Evolutionary conservation across 2,113 vertebrate species (phyloP).

Genomic region (Atractosteus spatula): DNA sequence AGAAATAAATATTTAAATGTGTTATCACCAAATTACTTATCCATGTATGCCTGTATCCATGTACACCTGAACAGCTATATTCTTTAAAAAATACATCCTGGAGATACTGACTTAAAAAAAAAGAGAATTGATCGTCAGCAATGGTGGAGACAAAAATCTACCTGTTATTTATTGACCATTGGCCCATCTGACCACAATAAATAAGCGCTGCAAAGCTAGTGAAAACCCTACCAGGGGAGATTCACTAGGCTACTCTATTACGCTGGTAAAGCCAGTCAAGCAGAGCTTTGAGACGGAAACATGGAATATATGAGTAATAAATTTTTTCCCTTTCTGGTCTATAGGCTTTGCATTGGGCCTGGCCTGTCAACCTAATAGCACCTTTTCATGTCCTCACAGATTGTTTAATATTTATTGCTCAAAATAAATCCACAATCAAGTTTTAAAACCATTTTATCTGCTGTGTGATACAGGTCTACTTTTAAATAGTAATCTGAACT

Average conservation of each 20-base stretch:
- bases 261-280: constrained; percentile 1
- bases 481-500: not conserved
- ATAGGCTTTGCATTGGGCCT: not conserved
- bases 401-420: constrained; percentile 3
- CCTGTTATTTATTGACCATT: constrained; percentile 3
- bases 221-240: not conserved
- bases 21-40: not conserved
- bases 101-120: not conserved
- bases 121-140: not conserved
- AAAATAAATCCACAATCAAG: constrained; percentile 9
- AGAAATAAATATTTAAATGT: not conserved
- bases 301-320: constrained; percentile 16
- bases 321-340: not conserved
- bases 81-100: not conserved
- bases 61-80: not conserved
- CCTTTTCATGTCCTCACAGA: not conserved
- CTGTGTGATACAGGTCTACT: not conserved
- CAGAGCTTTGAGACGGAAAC: constrained; percentile 10
- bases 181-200: constrained; percentile 11
- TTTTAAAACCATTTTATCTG: not conserved
- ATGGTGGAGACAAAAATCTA: not conserved
- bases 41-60: no score
- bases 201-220: not conserved
- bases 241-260: not conserved
- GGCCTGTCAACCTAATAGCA: not conserved